These are phyloP conservation scores for Halocaridina rubra DNA, from an alignment of 2,888 invertebrate species.

Conservation along the genomic window DNA sequence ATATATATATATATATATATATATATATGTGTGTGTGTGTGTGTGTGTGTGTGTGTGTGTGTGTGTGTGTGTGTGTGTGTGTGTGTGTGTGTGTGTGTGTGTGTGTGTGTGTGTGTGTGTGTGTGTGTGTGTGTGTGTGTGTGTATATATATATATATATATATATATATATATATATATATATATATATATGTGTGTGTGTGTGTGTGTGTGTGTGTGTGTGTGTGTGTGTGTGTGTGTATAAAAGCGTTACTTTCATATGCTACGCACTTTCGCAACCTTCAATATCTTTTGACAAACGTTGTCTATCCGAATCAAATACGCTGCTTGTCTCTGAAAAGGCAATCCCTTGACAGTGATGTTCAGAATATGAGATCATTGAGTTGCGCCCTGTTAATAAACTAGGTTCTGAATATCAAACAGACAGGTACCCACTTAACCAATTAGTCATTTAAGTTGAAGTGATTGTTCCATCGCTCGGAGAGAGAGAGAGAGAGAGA, in stretches of 20 bases:
- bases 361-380: no score
- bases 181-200: not conserved
- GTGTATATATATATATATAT: not conserved
- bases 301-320: no score
- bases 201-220: not conserved
- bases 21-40: not conserved
- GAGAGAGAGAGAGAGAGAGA: slow-evolving; percentile 11
- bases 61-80: slow-evolving; percentile 10
- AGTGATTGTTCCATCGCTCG: no score
- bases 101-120: not conserved
- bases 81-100: not conserved
- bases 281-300: no score
- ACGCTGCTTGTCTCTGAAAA: no score
- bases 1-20: slow-evolving; percentile 32
- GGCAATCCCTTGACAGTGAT: no score
- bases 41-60: not conserved
- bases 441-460: no score
- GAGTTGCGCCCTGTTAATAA: no score
- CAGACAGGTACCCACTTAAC: no score
- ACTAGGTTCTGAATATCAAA: no score
- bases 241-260: not conserved
- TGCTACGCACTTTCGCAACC: no score
- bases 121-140: not conserved
- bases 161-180: not conserved
- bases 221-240: not conserved